These are phyloP conservation scores for Notarius quadriscutis DNA, from an alignment of 2,113 vertebrate genomes.

Conservation along the genomic window DNA sequence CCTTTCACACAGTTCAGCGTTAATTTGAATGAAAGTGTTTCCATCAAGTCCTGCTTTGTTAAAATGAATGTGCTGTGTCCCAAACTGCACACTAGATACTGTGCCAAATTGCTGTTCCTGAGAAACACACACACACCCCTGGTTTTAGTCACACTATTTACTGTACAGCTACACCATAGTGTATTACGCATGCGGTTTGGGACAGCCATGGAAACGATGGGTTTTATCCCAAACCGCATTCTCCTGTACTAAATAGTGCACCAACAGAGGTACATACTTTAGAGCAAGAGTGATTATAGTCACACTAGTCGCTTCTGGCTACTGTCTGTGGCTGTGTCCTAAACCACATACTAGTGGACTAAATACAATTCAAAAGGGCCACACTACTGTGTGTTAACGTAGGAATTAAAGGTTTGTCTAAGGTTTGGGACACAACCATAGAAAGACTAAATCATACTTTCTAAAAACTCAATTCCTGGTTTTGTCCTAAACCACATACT, in stretches of 20 bases:
- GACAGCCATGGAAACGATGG: not conserved
- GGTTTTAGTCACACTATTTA: not conserved
- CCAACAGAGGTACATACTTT: not conserved
- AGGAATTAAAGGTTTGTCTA: not conserved
- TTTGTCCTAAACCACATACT: not conserved
- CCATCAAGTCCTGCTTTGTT: not conserved
- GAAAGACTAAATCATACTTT: not conserved
- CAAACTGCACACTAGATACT: not conserved
- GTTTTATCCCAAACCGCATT: not conserved
- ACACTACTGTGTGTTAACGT: not conserved
- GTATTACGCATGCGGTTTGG: not conserved
- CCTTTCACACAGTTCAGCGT: not conserved
- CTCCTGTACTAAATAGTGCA: not conserved
- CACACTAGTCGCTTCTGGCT: not conserved
- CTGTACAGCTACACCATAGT: not conserved
- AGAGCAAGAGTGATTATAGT: not conserved
- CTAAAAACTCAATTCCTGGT: not conserved
- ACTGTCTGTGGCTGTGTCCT: not conserved
- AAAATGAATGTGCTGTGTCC: not conserved
- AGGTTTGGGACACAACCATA: not conserved
- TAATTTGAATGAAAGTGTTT: not conserved
- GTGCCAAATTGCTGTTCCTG: not conserved
- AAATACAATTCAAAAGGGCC: not conserved
- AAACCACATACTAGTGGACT: not conserved
- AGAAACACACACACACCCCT: not conserved